phyloP scores from a whole-genome alignment of 2,888 invertebrate genomes.

The Boloria euphrosyne region DNA sequence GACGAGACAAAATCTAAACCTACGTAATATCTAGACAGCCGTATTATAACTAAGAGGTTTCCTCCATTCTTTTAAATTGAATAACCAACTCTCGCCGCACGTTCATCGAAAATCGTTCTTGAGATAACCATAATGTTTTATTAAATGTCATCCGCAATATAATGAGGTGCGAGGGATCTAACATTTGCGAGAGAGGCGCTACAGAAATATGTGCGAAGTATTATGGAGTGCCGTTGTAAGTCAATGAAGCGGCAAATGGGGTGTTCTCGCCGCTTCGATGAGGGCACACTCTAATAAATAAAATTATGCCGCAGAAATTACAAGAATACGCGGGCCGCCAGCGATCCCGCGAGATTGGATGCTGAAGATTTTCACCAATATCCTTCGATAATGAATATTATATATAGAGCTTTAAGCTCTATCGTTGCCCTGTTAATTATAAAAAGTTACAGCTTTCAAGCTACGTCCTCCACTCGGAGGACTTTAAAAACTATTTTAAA shows the following conservation, averaged over 20 bases:
- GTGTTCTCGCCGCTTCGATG: constrained; percentile 71
- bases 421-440: constrained; percentile 27
- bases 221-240: constrained; percentile 82
- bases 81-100: constrained; percentile 42
- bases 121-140: constrained; percentile 77
- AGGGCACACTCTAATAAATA: constrained; percentile 80
- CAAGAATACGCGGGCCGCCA: constrained; percentile 76
- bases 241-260: constrained; percentile 82
- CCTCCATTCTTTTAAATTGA: constrained; percentile 34
- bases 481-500: no score
- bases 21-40: neutral
- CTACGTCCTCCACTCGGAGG: neutral
- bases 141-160: constrained; percentile 81
- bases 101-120: constrained; percentile 73
- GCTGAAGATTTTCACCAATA: constrained; percentile 75
- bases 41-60: constrained; percentile 19
- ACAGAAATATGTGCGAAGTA: constrained; percentile 82
- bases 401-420: constrained; percentile 65
- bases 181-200: constrained; percentile 71
- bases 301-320: constrained; percentile 82
- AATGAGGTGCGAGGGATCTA: constrained; percentile 79
- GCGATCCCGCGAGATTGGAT: constrained; percentile 78
- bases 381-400: constrained; percentile 75
- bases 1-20: constrained; percentile 10
- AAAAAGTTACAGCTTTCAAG: constrained; percentile 3